A percentile compares a stretch with the other conserved stretches of the same genome.
Evolutionary conservation across 2,113 vertebrate genomes (phyloP).

Genomic region (Sarotherodon lohbergeri): DNA sequence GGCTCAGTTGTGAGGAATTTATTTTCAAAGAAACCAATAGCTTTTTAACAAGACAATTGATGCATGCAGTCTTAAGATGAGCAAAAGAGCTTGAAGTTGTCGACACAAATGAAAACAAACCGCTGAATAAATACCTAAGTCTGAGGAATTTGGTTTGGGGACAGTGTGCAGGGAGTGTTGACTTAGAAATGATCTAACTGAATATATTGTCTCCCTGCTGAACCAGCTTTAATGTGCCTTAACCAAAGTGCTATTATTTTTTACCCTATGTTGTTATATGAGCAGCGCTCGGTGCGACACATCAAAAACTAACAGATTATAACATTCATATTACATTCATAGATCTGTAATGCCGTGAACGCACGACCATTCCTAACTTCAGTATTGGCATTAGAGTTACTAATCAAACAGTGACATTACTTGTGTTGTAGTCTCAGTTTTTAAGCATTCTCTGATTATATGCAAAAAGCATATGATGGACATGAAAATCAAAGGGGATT

Average conservation of each 20-base stretch:
- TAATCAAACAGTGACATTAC: background rate
- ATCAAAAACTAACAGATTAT: background rate
- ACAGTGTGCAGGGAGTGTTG: background rate
- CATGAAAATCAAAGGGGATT: background rate
- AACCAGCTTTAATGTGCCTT: background rate
- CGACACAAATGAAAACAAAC: conserved; percentile 1
- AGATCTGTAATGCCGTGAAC: background rate
- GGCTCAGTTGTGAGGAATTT: background rate
- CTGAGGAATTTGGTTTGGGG: background rate
- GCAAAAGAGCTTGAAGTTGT: background rate
- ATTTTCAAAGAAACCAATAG: background rate
- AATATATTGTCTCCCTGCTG: background rate
- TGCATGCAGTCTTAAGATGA: background rate
- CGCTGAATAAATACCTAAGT: background rate
- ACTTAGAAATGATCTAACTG: background rate
- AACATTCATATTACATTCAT: background rate
- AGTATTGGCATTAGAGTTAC: background rate
- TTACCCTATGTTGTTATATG: background rate
- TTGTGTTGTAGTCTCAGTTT: background rate
- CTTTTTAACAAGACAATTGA: background rate
- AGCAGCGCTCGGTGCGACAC: background rate
- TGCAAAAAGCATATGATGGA: background rate
- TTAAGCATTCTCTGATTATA: background rate
- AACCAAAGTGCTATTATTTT: background rate
- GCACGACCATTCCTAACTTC: background rate